Evolutionary conservation across 2,797 vertebrate genomes (phyloP).

Genomic region (Petrocephalus schoutedeni): DNA sequence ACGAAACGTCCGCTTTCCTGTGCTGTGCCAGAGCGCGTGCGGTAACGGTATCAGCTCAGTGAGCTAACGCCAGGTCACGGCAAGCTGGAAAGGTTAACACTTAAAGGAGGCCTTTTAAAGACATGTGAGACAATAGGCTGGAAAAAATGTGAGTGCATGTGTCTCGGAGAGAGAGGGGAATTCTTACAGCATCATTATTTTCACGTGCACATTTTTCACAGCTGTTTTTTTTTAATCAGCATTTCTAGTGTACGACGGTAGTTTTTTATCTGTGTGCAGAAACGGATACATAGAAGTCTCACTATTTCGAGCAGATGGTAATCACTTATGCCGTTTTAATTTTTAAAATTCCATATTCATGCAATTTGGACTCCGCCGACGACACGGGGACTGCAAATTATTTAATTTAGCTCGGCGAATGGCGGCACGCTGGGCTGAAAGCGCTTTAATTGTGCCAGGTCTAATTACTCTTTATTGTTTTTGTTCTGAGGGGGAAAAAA

Average conservation of each 20-base stretch:
- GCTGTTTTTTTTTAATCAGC: neutral
- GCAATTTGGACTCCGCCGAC: conserved; percentile 5
- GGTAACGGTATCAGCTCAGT: neutral
- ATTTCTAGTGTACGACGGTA: neutral
- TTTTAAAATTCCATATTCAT: neutral
- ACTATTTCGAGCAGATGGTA: neutral
- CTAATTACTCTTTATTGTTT: conserved; percentile 15
- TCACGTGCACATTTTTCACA: neutral
- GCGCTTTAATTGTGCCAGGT: neutral
- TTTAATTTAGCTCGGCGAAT: conserved; percentile 15
- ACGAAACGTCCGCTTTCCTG: neutral
- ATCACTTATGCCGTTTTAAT: neutral
- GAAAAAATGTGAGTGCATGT: neutral
- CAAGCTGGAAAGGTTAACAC: neutral
- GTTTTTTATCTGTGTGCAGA: neutral
- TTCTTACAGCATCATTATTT: neutral
- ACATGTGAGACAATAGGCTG: neutral
- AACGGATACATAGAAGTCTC: neutral
- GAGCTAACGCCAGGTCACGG: neutral
- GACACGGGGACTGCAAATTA: conserved; percentile 11
- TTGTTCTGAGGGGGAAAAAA: neutral
- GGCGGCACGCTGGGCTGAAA: neutral
- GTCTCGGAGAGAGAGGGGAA: neutral
- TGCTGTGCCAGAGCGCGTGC: neutral
- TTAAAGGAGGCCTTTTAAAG: neutral